These are phyloP conservation scores for Planiliza haematocheilus DNA, from an alignment of 2,113 vertebrate species.

Conservation along the genomic window DNA sequence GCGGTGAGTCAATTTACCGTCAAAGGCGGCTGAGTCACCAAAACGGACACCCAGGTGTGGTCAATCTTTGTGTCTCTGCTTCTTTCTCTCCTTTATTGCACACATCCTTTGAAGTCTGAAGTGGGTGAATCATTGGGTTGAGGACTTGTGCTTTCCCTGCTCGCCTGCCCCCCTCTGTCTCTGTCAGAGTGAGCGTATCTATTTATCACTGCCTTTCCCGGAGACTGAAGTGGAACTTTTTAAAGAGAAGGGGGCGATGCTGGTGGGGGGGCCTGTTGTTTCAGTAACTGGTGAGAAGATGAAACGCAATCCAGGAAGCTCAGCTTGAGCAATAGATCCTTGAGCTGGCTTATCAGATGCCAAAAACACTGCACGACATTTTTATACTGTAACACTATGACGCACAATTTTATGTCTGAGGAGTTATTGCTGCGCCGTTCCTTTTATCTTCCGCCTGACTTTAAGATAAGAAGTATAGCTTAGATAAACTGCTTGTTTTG, in stretches of 20 bases:
- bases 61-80: constrained; percentile 40
- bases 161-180: constrained; percentile 20
- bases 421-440: background rate
- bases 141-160: constrained; percentile 17
- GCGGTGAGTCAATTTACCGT: constrained; percentile 65
- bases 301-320: constrained; percentile 38
- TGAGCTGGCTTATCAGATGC: constrained; percentile 22
- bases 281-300: constrained; percentile 21
- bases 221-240: background rate
- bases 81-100: constrained; percentile 23
- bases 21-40: constrained; percentile 67
- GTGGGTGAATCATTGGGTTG: constrained; percentile 56
- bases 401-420: background rate
- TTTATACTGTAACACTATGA: constrained; percentile 7
- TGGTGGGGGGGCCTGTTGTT: background rate
- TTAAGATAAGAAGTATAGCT: background rate
- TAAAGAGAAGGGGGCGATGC: constrained; percentile 5
- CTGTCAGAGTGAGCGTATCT: constrained; percentile 10
- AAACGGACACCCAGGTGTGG: constrained; percentile 66
- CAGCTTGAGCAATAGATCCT: constrained; percentile 30
- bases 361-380: background rate
- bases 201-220: constrained; percentile 29
- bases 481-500: background rate
- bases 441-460: constrained; percentile 3
- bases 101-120: constrained; percentile 45